Evolutionary conservation across 1,140 invertebrate genomes (phyloP), one percentile per base, ranked within the genome.

Genomic region (Papilio machaon): DNA sequence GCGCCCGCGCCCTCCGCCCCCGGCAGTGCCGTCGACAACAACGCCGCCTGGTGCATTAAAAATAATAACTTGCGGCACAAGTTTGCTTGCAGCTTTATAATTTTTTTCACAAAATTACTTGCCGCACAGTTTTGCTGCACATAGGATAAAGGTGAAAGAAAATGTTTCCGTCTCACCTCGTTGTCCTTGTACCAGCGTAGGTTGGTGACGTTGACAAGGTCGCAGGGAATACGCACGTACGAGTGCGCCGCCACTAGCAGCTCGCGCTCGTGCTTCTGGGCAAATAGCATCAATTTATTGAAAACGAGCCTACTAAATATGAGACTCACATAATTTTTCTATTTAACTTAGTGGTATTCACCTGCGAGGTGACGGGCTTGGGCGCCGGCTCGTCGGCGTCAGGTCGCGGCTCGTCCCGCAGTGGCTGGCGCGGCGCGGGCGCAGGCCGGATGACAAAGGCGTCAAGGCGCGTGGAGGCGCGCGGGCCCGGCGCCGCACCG

Each of bases 171-270:
- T 54, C 80, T 81, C 35, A 91, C 90, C 89, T 92, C 91, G 35
- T 89, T 91, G 78, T 94, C 93, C 76, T 92, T 93, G 79, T 91
- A 94, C 93, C 93, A 95, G 11, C 87, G 87, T 19, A 94, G 73
- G 19, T 91, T 85, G 52, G 91, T 92, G 67, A 90, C 85, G 83
- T 95, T 92, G 81, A 79, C 84, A 10, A 95, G 88, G 70, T 93
- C 92, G 60, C 94, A 95, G 0, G 84, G 81, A 9, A 95, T 86
- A 8, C 90, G 86, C 7, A 91, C 91, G 78, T 82, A 88, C 0
- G 89, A 83, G 80, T 94, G 92, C 8, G 93, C 85, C 43, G 91
- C 90, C 30, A 94, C 92, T 10, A 95, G 80, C 52, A 94, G 67
- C 75, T 93, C 91, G 0, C 90, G 86, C 2, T 91, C 92, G 43